Percentiles rank a stretch among this genome's conserved stretches.
These are phyloP conservation scores for Clamator glandarius DNA, from an alignment of 2,797 vertebrate genomes.

Conservation along the genomic window DNA sequence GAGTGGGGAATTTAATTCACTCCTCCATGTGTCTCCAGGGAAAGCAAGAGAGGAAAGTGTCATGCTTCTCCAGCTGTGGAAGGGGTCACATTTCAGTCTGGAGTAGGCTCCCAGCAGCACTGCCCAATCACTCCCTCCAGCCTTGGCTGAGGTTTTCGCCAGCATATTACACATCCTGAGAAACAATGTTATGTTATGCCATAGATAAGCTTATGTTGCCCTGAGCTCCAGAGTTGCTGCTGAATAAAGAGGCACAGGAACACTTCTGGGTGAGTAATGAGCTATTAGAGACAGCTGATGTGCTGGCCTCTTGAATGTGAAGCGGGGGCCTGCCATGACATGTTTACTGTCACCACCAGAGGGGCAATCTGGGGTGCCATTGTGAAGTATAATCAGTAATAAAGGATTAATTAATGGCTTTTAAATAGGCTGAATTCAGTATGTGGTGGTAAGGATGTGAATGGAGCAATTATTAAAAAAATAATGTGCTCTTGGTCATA, in stretches of 20 bases:
- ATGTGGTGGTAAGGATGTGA: background rate
- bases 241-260: background rate
- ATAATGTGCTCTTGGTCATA: conserved; percentile 33
- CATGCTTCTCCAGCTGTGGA: background rate
- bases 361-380: background rate
- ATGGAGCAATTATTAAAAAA: conserved; percentile 58
- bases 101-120: background rate
- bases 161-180: background rate
- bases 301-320: background rate
- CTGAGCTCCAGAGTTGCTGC: background rate
- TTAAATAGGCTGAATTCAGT: conserved; percentile 36
- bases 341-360: conserved; percentile 30
- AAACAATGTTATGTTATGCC: background rate
- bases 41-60: background rate
- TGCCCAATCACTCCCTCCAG: background rate
- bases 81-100: background rate
- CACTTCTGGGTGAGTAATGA: background rate
- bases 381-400: conserved; percentile 47
- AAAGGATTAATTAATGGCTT: conserved; percentile 63
- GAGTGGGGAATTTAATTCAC: background rate
- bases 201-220: background rate
- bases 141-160: background rate
- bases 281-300: background rate
- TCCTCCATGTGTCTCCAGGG: background rate
- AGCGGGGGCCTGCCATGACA: background rate